These are phyloP conservation scores for Tenualosa ilisha DNA, from an alignment of 2,797 vertebrate species.

Conservation along the genomic window DNA sequence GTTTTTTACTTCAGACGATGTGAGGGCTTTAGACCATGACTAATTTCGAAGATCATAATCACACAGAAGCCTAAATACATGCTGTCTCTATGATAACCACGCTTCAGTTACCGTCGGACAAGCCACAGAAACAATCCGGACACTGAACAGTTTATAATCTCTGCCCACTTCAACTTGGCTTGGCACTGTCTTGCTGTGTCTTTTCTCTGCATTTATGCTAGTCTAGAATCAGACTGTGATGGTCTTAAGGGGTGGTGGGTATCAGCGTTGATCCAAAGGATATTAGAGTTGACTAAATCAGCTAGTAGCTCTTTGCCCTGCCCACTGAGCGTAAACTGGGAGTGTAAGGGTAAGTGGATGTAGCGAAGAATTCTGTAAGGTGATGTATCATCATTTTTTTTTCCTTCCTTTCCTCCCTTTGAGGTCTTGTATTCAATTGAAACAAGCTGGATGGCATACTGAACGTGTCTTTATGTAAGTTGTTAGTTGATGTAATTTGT, in stretches of 20 bases:
- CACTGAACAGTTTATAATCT: not conserved
- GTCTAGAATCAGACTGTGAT: not conserved
- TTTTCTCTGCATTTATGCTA: not conserved
- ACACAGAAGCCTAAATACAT: slow-evolving; percentile 46
- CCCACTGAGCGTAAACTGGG: not conserved
- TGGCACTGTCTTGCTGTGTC: not conserved
- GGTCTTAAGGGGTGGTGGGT: not conserved
- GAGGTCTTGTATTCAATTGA: not conserved
- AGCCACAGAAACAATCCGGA: slow-evolving; percentile 5
- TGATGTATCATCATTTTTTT: not conserved
- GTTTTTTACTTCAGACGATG: slow-evolving; percentile 24
- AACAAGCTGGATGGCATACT: not conserved
- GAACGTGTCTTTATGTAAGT: not conserved
- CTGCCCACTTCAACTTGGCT: slow-evolving; percentile 1
- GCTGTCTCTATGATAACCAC: slow-evolving; percentile 37
- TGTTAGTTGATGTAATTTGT: not conserved
- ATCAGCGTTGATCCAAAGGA: not conserved
- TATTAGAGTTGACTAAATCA: not conserved
- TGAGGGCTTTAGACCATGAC: slow-evolving; percentile 41
- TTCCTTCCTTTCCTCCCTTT: not conserved
- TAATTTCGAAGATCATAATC: slow-evolving; percentile 45
- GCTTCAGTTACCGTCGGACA: slow-evolving; percentile 32
- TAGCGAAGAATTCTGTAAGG: not conserved
- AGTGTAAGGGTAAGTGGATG: not conserved
- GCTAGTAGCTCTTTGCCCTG: not conserved